Evolutionary conservation across 1,140 invertebrate species (phyloP).

Genomic region (Formica exsecta): DNA sequence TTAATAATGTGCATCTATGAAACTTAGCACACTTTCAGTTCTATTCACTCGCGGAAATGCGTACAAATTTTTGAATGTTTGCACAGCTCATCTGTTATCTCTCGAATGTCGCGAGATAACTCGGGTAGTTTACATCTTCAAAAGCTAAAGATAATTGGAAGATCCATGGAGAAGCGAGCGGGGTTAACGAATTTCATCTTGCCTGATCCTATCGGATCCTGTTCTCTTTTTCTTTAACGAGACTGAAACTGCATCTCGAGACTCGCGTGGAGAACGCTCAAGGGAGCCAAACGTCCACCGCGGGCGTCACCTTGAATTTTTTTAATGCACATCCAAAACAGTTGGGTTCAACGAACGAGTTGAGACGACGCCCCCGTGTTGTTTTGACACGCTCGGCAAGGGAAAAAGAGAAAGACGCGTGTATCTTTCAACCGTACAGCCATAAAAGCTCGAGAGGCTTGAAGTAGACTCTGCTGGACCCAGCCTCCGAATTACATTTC

Average conservation of each 20-base stretch:
- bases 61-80: slow-evolving; percentile 3
- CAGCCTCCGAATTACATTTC: neutral
- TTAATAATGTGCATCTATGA: neutral
- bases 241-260: neutral
- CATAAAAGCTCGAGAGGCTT: slow-evolving; percentile 13
- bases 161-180: neutral
- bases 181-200: neutral
- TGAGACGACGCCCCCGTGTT: slow-evolving; percentile 34
- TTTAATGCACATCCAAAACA: slow-evolving; percentile 43
- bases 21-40: neutral
- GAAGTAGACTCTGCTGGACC: neutral
- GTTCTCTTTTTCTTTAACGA: neutral
- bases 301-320: slow-evolving; percentile 51
- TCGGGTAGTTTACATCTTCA: neutral
- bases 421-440: neutral
- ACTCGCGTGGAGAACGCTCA: slow-evolving; percentile 16
- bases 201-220: neutral
- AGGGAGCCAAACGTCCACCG: neutral
- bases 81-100: slow-evolving; percentile 1
- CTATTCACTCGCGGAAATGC: neutral
- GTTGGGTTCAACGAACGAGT: slow-evolving; percentile 41
- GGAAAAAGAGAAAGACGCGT: neutral
- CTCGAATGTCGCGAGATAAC: slow-evolving; percentile 1
- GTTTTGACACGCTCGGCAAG: slow-evolving; percentile 30
- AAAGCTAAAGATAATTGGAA: neutral